phyloP scores from a whole-genome alignment of 2,888 invertebrate genomes.

The Fragum whitleyi region DNA sequence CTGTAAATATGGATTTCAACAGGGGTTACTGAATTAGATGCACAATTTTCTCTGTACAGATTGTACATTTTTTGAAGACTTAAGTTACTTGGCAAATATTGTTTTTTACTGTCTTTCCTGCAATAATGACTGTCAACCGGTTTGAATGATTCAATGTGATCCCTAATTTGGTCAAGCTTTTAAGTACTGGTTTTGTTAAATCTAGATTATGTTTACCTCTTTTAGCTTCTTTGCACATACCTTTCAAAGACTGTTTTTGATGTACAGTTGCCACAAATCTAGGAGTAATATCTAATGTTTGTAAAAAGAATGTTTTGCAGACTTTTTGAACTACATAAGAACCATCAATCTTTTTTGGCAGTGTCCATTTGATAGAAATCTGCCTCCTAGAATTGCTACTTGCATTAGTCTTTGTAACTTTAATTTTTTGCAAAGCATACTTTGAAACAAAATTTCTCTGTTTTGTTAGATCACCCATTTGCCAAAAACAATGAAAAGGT shows the following conservation, averaged over 20 bases:
- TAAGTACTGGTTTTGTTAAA: conserved; percentile 14
- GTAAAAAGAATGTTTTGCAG: conserved; percentile 39
- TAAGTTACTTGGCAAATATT: conserved; percentile 21
- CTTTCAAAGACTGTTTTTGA: conserved; percentile 2
- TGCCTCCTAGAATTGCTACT: not conserved
- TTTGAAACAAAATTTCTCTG: conserved; percentile 6
- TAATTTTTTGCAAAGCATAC: not conserved
- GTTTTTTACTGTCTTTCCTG: conserved; percentile 28
- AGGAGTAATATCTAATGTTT: conserved; percentile 30
- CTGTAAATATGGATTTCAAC: conserved; percentile 29
- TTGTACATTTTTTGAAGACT: conserved; percentile 31
- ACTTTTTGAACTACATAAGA: not conserved
- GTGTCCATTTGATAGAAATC: not conserved
- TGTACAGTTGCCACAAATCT: conserved; percentile 15
- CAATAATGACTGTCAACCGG: conserved; percentile 50
- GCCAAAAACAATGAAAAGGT: conserved; percentile 20
- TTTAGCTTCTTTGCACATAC: conserved; percentile 25
- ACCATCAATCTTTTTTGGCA: not conserved
- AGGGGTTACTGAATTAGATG: not conserved
- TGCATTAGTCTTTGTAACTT: not conserved
- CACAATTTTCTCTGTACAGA: conserved; percentile 26
- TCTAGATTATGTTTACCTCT: conserved; percentile 32
- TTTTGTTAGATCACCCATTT: conserved; percentile 10
- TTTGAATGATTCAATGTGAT: conserved; percentile 42
- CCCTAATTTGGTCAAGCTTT: not conserved